These are phyloP conservation scores for Scomberomorus guttatus DNA, from an alignment of 2,797 vertebrate species.

Conservation along the genomic window DNA sequence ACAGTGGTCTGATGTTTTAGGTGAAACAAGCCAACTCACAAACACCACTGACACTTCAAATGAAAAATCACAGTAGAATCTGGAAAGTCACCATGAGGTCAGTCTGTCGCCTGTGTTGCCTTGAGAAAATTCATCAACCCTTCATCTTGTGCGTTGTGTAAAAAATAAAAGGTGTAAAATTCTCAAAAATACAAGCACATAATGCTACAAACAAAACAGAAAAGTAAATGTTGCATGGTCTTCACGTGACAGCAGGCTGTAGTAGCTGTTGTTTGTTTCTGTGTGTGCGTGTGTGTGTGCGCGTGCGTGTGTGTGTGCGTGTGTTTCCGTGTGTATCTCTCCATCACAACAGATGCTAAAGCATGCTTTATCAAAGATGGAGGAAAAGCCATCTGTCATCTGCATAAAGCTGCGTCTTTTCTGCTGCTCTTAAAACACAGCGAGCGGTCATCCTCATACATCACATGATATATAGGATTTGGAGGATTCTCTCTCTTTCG, in stretches of 20 bases:
- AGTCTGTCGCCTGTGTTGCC: background rate
- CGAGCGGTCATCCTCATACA: slow-evolving; percentile 25
- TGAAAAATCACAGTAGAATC: too few relatives aligned
- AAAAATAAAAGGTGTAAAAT: too few relatives aligned
- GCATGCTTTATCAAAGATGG: slow-evolving; percentile 42
- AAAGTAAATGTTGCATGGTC: background rate
- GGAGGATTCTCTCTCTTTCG: slow-evolving; percentile 49
- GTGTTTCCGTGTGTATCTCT: slow-evolving; percentile 1
- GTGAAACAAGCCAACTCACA: too few relatives aligned
- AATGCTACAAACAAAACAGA: background rate
- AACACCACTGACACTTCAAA: too few relatives aligned
- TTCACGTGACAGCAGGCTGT: background rate
- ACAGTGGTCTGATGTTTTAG: too few relatives aligned
- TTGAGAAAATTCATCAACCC: background rate
- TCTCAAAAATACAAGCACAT: too few relatives aligned
- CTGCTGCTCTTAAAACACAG: slow-evolving; percentile 56
- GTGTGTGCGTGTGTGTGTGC: background rate
- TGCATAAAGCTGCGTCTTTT: slow-evolving; percentile 58
- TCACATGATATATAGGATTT: slow-evolving; percentile 70
- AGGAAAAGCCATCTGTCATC: slow-evolving; percentile 70
- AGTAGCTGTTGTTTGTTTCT: background rate
- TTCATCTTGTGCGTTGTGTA: background rate
- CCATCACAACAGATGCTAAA: slow-evolving; percentile 41
- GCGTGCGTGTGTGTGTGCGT: background rate
- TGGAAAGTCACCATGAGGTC: too few relatives aligned